Evolutionary conservation across 2,113 vertebrate genomes (phyloP).

Genomic region (Perccottus glenii): DNA sequence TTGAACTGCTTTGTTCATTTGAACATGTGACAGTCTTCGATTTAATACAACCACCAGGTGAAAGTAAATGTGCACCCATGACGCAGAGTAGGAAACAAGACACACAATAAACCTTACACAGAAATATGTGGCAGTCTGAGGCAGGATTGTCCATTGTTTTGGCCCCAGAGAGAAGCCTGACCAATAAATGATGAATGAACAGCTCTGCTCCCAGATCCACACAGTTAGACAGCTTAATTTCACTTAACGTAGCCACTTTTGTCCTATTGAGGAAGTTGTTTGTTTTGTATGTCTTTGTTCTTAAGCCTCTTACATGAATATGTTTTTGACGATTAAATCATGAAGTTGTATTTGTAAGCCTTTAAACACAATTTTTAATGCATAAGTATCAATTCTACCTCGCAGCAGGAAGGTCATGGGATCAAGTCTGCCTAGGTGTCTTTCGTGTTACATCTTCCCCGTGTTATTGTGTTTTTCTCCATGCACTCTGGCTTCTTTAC

Average conservation of each 20-base stretch:
- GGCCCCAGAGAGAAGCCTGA: not conserved
- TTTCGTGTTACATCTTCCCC: too few relatives aligned
- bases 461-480: too few relatives aligned
- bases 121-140: not conserved
- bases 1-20: too few relatives aligned
- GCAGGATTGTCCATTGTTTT: too few relatives aligned
- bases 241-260: not conserved
- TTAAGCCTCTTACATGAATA: not conserved
- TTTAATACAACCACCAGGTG: constrained; percentile 4
- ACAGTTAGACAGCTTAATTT: constrained; percentile 2
- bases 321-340: not conserved
- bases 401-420: too few relatives aligned
- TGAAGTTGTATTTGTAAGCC: too few relatives aligned
- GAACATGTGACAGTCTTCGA: constrained; percentile 2
- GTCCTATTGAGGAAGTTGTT: too few relatives aligned
- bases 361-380: too few relatives aligned
- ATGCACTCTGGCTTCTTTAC: too few relatives aligned
- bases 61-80: not conserved
- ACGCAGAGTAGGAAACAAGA: not conserved
- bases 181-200: not conserved
- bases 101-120: not conserved
- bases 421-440: too few relatives aligned
- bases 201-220: not conserved
- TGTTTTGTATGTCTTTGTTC: not conserved
- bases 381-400: too few relatives aligned